These are phyloP conservation scores for Stratiomys singularior DNA, from an alignment of 2,888 invertebrate genomes.

Conservation along the genomic window DNA sequence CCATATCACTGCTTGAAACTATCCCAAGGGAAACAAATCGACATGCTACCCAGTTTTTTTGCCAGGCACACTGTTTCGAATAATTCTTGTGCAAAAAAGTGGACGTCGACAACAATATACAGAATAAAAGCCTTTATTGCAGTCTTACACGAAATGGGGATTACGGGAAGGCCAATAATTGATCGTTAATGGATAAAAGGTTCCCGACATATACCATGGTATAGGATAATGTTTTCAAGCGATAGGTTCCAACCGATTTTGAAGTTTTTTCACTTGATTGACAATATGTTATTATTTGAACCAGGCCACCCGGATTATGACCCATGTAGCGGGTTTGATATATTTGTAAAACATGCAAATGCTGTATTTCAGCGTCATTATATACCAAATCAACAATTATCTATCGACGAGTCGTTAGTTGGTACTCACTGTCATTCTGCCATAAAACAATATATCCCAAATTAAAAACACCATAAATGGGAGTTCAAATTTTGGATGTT, in stretches of 20 bases:
- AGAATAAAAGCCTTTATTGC: constrained; percentile 39
- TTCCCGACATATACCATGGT: constrained; percentile 33
- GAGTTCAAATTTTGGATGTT: constrained; percentile 37
- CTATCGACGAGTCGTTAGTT: too few relatives aligned
- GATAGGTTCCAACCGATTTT: too few relatives aligned
- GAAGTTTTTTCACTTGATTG: too few relatives aligned
- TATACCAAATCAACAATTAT: constrained; percentile 31
- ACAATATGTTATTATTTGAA: constrained; percentile 22
- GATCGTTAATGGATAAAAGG: constrained; percentile 22
- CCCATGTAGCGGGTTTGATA: constrained; percentile 29
- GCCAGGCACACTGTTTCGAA: constrained; percentile 18
- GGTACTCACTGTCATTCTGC: constrained; percentile 50
- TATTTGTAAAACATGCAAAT: constrained; percentile 34
- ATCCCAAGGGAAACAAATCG: constrained; percentile 31
- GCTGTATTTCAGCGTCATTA: constrained; percentile 34
- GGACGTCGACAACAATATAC: constrained; percentile 2
- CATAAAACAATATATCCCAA: constrained; percentile 55
- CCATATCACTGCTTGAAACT: constrained; percentile 30
- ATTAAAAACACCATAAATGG: constrained; percentile 55
- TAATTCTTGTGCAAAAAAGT: constrained; percentile 33
- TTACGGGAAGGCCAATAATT: constrained; percentile 22
- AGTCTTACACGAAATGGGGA: constrained; percentile 39
- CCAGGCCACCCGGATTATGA: constrained; percentile 29
- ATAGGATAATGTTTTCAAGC: constrained; percentile 44
- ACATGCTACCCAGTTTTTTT: constrained; percentile 12